These are phyloP conservation scores for Dendrolimus punctatus DNA, from an alignment of 1,140 invertebrate genomes.

Conservation along the genomic window DNA sequence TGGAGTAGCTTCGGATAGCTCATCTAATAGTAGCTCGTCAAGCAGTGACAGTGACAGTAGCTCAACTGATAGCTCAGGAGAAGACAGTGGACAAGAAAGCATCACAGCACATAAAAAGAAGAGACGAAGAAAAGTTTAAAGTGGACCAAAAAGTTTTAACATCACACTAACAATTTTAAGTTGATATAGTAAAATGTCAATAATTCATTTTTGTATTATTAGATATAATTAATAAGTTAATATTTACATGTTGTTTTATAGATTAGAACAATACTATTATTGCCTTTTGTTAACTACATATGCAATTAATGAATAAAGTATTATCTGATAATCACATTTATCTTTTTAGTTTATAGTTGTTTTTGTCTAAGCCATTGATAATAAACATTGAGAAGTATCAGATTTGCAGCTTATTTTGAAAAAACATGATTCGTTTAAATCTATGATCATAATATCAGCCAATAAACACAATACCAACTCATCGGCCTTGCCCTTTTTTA, in stretches of 20 bases:
- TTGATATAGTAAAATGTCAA: conserved; percentile 9
- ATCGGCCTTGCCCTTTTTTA: no score
- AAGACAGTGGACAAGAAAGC: conserved; percentile 90
- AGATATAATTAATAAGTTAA: conserved; percentile 41
- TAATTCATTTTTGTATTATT: conserved; percentile 60
- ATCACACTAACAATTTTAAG: background rate
- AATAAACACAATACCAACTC: no score
- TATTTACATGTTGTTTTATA: conserved; percentile 41
- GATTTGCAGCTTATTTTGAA: no score
- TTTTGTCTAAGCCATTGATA: no score
- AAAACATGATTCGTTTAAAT: no score
- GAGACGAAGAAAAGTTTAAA: conserved; percentile 74
- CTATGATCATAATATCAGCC: no score
- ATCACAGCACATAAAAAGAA: conserved; percentile 91
- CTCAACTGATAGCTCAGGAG: conserved; percentile 73
- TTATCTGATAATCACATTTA: conserved; percentile 9
- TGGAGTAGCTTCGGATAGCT: conserved; percentile 95
- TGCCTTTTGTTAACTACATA: conserved; percentile 43
- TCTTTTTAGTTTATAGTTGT: background rate
- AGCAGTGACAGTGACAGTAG: conserved; percentile 80
- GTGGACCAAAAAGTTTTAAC: conserved; percentile 19
- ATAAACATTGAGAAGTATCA: no score
- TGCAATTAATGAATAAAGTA: conserved; percentile 27
- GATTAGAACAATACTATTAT: conserved; percentile 21
- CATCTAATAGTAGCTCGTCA: conserved; percentile 90